Evolutionary conservation across 1,140 invertebrate species (phyloP), one percentile per base, ranked within the genome.

Genomic region (Fopius arisanus): DNA sequence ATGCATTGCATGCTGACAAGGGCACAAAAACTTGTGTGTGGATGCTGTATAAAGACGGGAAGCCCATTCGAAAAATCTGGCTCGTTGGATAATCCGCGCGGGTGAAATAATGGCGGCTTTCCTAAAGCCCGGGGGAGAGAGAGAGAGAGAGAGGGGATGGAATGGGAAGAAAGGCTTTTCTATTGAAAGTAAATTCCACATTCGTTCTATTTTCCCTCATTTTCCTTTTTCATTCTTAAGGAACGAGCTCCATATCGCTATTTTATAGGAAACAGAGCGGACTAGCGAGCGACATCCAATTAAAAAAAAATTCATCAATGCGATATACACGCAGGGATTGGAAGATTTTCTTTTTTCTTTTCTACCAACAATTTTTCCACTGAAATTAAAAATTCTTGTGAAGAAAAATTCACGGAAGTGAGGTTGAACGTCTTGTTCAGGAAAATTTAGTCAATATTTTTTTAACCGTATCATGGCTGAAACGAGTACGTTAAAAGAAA

Each of bases 71-170:
- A 59, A 59, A 59, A 59, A 59, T 21, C 54, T 59, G 54, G 54
- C 54, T 59, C 23, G 54, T 28, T 59, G 54, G 54, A 59, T 59
- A 59, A 59, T 59, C 54, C 54, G 54, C 54, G 26, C 19, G 54
- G 54, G 54, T 59, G 54, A 59, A 59, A 59, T 59, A 59, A 59
- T 59, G 23, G 54, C 54, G 54, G 54, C 54, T 59, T 59, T 28
- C 54, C 2, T 28, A 59, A 59, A 26, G 54, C 23, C 21, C 54
- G 54, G 14, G 54, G 10, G 19, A 26, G 23, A 48, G 16, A 48
- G 43, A 6, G 5, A 6, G 43, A 48, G 3, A 48, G 43, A 48
- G 43, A 48, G n/a, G n/a, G n/a, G n/a, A n/a, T n/a, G n/a, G n/a
- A n/a, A n/a, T n/a, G n/a, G 43, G n/a, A n/a, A 19, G 43, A 59